These are phyloP conservation scores for Zeugodacus cucurbitae DNA, from an alignment of 1,140 invertebrate species.

Conservation along the genomic window DNA sequence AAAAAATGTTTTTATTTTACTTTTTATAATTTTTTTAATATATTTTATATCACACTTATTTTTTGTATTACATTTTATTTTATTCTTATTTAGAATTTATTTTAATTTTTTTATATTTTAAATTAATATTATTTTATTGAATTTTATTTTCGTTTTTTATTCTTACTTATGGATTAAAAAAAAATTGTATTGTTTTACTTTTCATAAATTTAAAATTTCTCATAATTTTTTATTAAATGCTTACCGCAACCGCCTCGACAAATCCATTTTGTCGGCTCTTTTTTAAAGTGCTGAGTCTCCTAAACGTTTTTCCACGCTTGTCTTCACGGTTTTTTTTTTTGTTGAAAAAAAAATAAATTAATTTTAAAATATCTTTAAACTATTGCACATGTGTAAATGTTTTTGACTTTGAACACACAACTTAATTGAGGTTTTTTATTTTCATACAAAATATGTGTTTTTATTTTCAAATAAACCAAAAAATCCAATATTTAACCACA, in stretches of 20 bases:
- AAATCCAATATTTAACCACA: not conserved
- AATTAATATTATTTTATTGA: not conserved
- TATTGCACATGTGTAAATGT: not conserved
- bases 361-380: not conserved
- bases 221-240: slow-evolving; percentile 40
- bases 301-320: not conserved
- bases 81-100: no score
- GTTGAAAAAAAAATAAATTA: not conserved
- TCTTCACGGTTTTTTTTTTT: not conserved
- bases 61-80: not conserved
- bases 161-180: no score
- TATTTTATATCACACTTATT: not conserved
- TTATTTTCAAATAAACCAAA: not conserved
- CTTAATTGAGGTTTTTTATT: not conserved
- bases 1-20: slow-evolving; percentile 31
- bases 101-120: not conserved
- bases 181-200: not conserved
- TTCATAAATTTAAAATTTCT: not conserved
- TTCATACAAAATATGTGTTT: not conserved
- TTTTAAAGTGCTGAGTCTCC: not conserved
- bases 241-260: slow-evolving; percentile 66
- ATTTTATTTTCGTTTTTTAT: not conserved
- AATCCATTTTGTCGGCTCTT: slow-evolving; percentile 58
- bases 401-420: not conserved
- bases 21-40: not conserved